Base-by-base conservation (phyloP, 1,140 invertebrate species). In the Meteorus sp. region DNA sequence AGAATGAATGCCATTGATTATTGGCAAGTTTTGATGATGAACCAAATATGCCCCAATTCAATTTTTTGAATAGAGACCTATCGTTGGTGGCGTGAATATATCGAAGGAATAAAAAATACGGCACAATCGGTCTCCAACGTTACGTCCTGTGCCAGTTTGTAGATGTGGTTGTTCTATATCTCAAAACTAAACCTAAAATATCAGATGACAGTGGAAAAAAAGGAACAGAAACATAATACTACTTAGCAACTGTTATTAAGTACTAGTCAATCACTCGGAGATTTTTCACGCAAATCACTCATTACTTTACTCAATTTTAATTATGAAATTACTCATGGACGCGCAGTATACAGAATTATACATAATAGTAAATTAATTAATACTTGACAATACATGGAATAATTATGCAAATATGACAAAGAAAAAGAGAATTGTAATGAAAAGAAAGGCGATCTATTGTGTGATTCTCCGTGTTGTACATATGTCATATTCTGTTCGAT, bases 1-100 rank as follows among this genome's bases (percentile, higher is more conserved):
- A 19, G 23, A 44, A 55, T 22, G 31, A 20, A 27, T 50, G 37
- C 58, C 67, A 52, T 51, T 33, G 17, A 39, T 60, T n/a, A n/a
- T n/a, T 65, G 64, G 60, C 65, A 75, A 71, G 66, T 68, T 71
- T 70, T n/a, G n/a, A 25, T 50, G 19, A 50, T 33, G 27, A 50
- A 31, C 19, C 44, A 47, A 13, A n/a, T 9, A 11, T 44, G 44
- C 44, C 20, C 44, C 9, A 19, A 25, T 27, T 47, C 9, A 25
- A n/a, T n/a, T n/a, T n/a, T n/a, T n/a, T n/a, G n/a, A n/a, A n/a
- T n/a, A n/a, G n/a, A n/a, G n/a, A n/a, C n/a, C n/a, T n/a, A n/a
- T n/a, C n/a, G n/a, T n/a, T n/a, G n/a, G n/a, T n/a, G n/a, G n/a
- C n/a, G n/a, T n/a, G n/a, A n/a, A n/a, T n/a, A n/a, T n/a, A n/a